Base-by-base conservation (phyloP, 2,113 vertebrate species). In the Aviceda subcristata region DNA sequence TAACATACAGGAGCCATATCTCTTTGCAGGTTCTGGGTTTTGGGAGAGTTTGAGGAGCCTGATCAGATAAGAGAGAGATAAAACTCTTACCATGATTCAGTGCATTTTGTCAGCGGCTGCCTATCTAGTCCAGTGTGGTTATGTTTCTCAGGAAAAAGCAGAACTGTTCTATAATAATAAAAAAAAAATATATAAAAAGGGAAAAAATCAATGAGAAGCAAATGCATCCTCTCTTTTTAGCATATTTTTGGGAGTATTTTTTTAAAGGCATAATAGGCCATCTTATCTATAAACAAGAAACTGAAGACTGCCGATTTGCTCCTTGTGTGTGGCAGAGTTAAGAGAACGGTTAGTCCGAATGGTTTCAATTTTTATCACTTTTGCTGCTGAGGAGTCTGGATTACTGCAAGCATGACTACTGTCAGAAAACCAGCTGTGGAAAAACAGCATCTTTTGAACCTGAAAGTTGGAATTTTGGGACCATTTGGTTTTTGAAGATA, bases 1-100 rank as follows among this genome's bases (percentile, higher is more conserved):
- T 84, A 83, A 57, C 12, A 15, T 76, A 32, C 26, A 14, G 43
- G 62, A 92, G 16, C 68, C 41, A 26, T 94, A 92, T 96, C 64
- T 93, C 46, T 81, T 29, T 89, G 59, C 19, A 67, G 57, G 69
- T 90, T 73, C 74, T 94, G 24, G 7, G 48, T 86, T 81, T 76
- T 83, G 68, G 78, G 24, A 84, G 43, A 56, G 17, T 81, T 94
- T 79, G 90, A 95, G 86, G 46, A 91, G 74, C 80, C 79, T 88
- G 72, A 92, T 97, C 88, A 90, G 77, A 80, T 96, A 79, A 92
- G 79, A 85, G 36, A 68, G 73, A 64, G 72, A 27, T 18, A 92
- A 89, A 95, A 73, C 62, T 74, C 59, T 36, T 89, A 56, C 53
- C 16, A 7, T 60, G 30, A 71, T 97, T 93, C 38, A 46, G 57